Base-by-base conservation (phyloP, 2,888 invertebrate genomes). In the Agrotis puta region DNA sequence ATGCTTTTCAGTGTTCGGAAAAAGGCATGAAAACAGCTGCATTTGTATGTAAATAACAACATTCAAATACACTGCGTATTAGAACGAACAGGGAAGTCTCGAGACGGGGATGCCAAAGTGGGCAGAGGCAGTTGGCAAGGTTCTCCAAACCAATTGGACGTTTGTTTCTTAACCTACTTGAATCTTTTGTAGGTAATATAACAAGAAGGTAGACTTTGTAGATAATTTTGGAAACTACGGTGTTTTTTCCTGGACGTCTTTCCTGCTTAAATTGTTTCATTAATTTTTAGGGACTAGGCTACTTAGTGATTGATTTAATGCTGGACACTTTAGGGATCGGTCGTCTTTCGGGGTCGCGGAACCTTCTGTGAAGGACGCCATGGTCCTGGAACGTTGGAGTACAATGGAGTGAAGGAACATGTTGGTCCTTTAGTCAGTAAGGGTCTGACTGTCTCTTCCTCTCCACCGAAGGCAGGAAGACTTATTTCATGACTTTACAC, bases 41-140 rank as follows among this genome's bases (percentile, higher is more conserved):
- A 72, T 81, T 82, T 79, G 72, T 79, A 81, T 82, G 81, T 79
- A 73, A 81, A 81, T 81, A 79, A 61, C 67, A 54, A 68, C 79
- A 79, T 79, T 79, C 69, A 62, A 71, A 81, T 72, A 74, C 70
- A 65, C 69, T 68, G 27, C 54, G 76, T 81, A 82, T 66, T 73
- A 79, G 64, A 74, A 65, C 63, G 54, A 33, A 45, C 50, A 64
- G 45, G 22, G 13, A 50, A 69, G 69, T 74, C 64, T 69, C 39
- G 67, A 53, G 56, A 77, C 72, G 59, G 62, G 72, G 66, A 59
- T 67, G 81, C 54, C 66, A 74, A 78, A 78, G 57, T 80, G 67
- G 68, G 70, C 68, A 58, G 48, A 18, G 27, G 73, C 27, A 57
- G 70, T 82, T 82, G 78, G 72, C 75, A 81, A 75, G 50, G 68